A percentile compares a stretch with the other conserved stretches of the same genome.
phyloP scores from a whole-genome alignment of 37 sponge, comb jelly and placozoan species.

The Beroe ovata region DNA sequence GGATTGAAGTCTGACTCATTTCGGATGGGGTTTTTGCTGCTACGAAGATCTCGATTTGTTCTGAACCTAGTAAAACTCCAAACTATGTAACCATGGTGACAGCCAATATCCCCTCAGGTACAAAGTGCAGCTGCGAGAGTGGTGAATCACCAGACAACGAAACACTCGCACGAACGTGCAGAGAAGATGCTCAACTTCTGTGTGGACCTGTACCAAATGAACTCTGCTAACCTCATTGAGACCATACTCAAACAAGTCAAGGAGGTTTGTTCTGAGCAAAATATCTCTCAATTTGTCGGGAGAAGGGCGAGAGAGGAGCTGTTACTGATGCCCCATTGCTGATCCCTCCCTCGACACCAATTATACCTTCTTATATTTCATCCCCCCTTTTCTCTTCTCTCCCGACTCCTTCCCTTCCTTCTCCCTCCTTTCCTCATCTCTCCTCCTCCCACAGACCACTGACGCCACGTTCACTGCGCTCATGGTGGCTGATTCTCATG shows the following conservation, averaged over 20 bases:
- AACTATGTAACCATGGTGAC: too few species aligned
- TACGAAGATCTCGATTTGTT: too few species aligned
- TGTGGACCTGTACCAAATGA: constrained; percentile 65
- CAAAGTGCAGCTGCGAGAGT: constrained; percentile 30
- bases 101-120: too few species aligned
- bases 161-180: background rate
- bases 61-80: too few species aligned
- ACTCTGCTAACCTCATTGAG: constrained; percentile 43
- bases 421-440: background rate
- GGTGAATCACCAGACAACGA: constrained; percentile 44
- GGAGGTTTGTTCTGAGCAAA: background rate
- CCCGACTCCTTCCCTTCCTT: background rate
- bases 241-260: constrained; percentile 66
- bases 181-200: constrained; percentile 68
- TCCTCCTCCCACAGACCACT: background rate
- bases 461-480: constrained; percentile 60
- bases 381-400: too few species aligned
- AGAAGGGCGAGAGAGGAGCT: too few species aligned
- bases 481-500: constrained; percentile 48
- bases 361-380: too few species aligned
- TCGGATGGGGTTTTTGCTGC: too few species aligned
- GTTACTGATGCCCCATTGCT: too few species aligned
- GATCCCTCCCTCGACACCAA: too few species aligned
- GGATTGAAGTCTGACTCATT: too few species aligned
- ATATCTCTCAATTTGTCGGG: background rate